Evolutionary conservation across 2,113 vertebrate species (phyloP).

Genomic region (Galemys pyrenaicus): DNA sequence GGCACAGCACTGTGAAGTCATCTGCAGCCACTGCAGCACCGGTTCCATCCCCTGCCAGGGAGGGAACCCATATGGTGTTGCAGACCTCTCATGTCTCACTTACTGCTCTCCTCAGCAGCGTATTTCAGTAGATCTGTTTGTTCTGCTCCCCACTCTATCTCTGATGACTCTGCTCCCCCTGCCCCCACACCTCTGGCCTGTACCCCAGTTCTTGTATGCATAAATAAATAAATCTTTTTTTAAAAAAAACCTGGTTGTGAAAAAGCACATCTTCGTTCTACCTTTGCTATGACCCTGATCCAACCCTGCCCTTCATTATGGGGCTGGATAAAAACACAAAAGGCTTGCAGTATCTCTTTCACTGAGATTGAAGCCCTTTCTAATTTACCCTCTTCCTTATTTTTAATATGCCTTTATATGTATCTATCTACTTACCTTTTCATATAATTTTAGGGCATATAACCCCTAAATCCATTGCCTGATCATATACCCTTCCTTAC

Average conservation of each 20-base stretch:
- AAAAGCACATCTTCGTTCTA: constrained; percentile 23
- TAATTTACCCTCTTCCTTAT: neutral
- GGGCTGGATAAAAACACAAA: neutral
- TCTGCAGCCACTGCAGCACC: too few species aligned
- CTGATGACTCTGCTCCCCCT: too few species aligned
- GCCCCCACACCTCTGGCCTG: too few species aligned
- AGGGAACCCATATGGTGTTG: too few species aligned
- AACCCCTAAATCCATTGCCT: neutral
- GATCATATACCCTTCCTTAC: neutral
- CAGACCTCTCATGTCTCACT: too few species aligned
- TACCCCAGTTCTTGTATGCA: too few species aligned
- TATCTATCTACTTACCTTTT: constrained; percentile 14
- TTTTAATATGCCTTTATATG: neutral
- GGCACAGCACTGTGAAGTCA: too few species aligned
- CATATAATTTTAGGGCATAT: constrained; percentile 14
- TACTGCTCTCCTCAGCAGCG: too few species aligned
- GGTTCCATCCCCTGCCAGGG: too few species aligned
- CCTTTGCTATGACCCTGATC: neutral
- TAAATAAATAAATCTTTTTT: too few species aligned
- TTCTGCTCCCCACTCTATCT: too few species aligned
- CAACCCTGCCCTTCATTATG: neutral
- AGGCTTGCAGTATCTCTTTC: neutral
- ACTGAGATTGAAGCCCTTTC: neutral
- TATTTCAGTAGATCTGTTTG: too few species aligned
- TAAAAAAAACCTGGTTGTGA: neutral